Conservation (phyloP, 2,888 invertebrate species). For the Aradus depressus region DNA sequence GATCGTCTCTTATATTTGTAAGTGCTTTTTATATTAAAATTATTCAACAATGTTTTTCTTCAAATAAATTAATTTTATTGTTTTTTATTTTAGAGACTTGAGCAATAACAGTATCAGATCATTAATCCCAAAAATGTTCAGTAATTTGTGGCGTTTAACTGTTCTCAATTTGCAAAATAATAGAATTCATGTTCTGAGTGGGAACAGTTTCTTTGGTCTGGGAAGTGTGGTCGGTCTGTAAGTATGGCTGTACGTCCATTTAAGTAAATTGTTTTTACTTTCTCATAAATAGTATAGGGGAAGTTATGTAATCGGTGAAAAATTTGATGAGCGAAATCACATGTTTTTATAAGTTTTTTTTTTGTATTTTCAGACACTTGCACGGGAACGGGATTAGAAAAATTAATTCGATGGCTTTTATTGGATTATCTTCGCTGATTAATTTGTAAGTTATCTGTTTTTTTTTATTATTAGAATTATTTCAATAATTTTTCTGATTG, state of each 20-base stretch:
- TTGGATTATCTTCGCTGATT: constrained; percentile 35
- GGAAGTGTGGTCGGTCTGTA: constrained; percentile 36
- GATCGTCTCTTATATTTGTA: constrained; percentile 32
- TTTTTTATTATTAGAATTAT: neutral
- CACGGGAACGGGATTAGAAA: constrained; percentile 34
- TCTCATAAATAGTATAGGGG: no score
- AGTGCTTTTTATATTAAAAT: constrained; percentile 25
- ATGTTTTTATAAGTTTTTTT: neutral
- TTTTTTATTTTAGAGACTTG: constrained; percentile 35
- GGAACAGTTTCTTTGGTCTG: constrained; percentile 34
- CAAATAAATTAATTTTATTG: neutral
- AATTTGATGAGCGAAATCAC: neutral
- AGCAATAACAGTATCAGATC: constrained; percentile 37
- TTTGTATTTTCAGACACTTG: constrained; percentile 33
- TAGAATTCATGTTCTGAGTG: constrained; percentile 33
- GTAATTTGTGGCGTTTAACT: constrained; percentile 35
- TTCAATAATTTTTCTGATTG: neutral
- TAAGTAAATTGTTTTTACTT: constrained; percentile 6
- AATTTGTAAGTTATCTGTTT: constrained; percentile 36
- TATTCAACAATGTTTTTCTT: no score
- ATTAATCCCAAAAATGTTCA: constrained; percentile 36
- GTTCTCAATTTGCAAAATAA: constrained; percentile 36
- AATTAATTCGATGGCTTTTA: constrained; percentile 34
- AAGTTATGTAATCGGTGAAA: neutral
- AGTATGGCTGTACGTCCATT: constrained; percentile 37